Evolutionary conservation across 2,888 invertebrate species (phyloP), one percentile per base, ranked within the genome.

Genomic region (Mimas tiliae): DNA sequence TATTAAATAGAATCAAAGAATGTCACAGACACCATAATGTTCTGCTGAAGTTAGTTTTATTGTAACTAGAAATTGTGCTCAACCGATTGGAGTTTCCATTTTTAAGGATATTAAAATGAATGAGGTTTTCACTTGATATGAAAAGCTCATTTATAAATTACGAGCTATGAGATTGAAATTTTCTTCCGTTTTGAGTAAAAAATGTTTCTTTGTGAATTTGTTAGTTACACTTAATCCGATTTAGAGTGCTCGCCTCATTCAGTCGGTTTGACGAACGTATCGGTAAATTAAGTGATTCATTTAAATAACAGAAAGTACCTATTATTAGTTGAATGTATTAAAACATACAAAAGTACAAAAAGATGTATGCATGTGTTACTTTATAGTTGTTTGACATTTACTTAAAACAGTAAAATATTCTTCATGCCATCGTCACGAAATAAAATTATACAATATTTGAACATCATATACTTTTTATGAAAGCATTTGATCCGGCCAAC

Each of bases 11-110:
- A 21, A 85, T 91, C 38, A 87, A 71, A 67, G 87, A 90, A 38
- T 89, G 88, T 69, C 86, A 89, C 66, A 77, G 84, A 50, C 82
- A 84, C 72, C 91, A 90, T 67, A 82, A 77, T 64, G 76, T 77
- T 64, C 71, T 89, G 51, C 63, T 85, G 0, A 80, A 78, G 91
- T 90, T 72, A 84, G 85, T 79, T 7, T 48, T 9, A n/a, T 27
- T 45, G n/a, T 12, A 42, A 6, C 12, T 3, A 8, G n/a, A 16
- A 34, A 38, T 38, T 34, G 34, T 34, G 6, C 34, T 34, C 34
- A 34, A 34, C 7, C 3, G 3, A 34, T 34, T 34, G 9, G 6
- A 38, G 38, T 0, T 38, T 38, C 7, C 2, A 2, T 38, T 9
- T 38, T 9, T 38, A 6, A 0, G 42, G 38, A 21, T 58, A 42